phyloP scores from a whole-genome alignment of 2,797 vertebrate genomes.

The Okamejei kenojei region DNA sequence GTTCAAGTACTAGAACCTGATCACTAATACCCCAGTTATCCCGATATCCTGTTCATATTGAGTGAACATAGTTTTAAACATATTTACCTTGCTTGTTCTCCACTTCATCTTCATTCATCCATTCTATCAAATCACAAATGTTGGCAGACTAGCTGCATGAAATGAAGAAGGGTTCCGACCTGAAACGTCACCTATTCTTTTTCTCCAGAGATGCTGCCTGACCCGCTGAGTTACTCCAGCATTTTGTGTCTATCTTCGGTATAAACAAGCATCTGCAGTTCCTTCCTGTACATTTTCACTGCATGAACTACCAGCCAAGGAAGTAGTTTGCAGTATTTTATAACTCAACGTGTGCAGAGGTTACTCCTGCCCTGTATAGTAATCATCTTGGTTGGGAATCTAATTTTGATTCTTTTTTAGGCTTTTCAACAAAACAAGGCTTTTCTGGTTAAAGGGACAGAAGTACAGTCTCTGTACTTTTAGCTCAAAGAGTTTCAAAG shows the following conservation, averaged over 20 bases:
- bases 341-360: neutral
- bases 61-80: neutral
- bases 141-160: neutral
- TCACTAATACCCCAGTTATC: neutral
- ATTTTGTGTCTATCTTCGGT: too few species aligned
- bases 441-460: too few species aligned
- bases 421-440: too few species aligned
- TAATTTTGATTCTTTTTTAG: too few species aligned
- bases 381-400: neutral
- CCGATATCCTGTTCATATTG: neutral
- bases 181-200: too few species aligned
- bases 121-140: neutral
- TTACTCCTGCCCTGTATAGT: neutral
- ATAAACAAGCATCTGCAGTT: too few species aligned
- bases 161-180: neutral
- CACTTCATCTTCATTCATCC: neutral
- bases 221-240: too few species aligned
- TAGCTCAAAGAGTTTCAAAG: too few species aligned
- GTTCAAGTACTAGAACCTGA: constrained; percentile 31
- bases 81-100: neutral
- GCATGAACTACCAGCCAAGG: neutral
- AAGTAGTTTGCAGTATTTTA: neutral
- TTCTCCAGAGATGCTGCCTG: too few species aligned
- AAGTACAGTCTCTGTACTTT: too few species aligned
- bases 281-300: neutral